A percentile compares a stretch with the other conserved stretches of the same genome.
phyloP scores from a whole-genome alignment of 2,888 invertebrate genomes.

The Lasioglossum leucozonium region DNA sequence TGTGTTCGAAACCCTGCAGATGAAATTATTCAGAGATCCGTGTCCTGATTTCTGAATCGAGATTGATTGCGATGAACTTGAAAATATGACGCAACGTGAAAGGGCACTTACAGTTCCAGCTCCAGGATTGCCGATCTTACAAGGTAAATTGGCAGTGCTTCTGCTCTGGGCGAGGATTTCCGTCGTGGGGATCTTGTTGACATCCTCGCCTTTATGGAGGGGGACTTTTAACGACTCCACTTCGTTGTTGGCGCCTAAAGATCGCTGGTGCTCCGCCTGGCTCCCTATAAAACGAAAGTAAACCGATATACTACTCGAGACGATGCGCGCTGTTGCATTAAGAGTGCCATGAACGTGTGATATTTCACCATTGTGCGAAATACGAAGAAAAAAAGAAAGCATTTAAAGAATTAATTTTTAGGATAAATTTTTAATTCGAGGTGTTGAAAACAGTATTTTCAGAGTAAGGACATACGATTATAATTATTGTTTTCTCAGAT shows the following conservation, averaged over 20 bases:
- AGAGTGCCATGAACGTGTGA: not conserved
- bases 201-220: constrained; percentile 65
- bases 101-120: constrained; percentile 84
- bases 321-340: not conserved
- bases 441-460: not conserved
- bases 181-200: constrained; percentile 77
- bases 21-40: not conserved
- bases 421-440: too few relatives aligned
- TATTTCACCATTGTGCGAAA: not conserved
- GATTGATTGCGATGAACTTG: not conserved
- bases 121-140: constrained; percentile 84
- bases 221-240: constrained; percentile 59
- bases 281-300: constrained; percentile 72
- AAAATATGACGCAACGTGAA: not conserved
- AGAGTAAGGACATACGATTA: not conserved
- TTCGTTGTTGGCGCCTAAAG: constrained; percentile 75
- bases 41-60: not conserved
- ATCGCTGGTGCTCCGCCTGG: constrained; percentile 79
- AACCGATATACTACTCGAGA: not conserved
- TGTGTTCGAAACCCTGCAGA: not conserved
- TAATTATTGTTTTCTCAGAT: not conserved
- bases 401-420: too few relatives aligned
- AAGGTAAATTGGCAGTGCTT: constrained; percentile 85
- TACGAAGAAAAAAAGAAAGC: not conserved
- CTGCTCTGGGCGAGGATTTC: constrained; percentile 85